Evolutionary conservation across 1,140 invertebrate genomes (phyloP).

Genomic region (Euura lappo): DNA sequence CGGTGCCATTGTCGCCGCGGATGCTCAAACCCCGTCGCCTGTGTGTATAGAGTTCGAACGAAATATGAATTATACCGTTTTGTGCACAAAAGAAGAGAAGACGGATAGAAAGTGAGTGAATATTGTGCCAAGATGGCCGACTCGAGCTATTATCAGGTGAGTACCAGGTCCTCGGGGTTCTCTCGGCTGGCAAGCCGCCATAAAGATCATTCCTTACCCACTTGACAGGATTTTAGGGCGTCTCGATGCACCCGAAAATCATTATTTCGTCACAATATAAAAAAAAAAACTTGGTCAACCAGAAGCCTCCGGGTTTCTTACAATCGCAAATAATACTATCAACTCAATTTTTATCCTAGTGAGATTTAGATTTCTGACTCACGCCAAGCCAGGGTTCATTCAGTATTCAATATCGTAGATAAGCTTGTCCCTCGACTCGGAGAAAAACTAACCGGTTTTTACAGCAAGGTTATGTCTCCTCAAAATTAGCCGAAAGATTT

Average conservation of each 20-base stretch:
- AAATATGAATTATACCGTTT: conserved; percentile 43
- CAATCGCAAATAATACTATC: no score
- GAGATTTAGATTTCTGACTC: no score
- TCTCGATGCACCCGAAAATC: background rate
- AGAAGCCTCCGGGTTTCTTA: no score
- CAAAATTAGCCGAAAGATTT: no score
- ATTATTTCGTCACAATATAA: background rate
- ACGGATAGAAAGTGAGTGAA: conserved; percentile 52
- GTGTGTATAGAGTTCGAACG: background rate
- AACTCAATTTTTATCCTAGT: no score
- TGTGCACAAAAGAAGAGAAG: conserved; percentile 40
- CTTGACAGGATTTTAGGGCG: background rate
- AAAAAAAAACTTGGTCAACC: no score
- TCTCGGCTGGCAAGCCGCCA: conserved; percentile 24
- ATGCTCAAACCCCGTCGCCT: background rate
- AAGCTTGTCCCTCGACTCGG: no score
- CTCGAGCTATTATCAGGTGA: conserved; percentile 67
- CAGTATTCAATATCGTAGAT: no score
- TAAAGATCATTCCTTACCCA: conserved; percentile 15
- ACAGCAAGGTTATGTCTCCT: no score
- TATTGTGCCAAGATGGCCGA: conserved; percentile 63
- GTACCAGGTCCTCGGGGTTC: conserved; percentile 33
- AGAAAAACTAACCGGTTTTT: no score
- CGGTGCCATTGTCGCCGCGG: conserved; percentile 1
- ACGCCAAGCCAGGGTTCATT: no score